phyloP scores from a whole-genome alignment of 2,797 vertebrate species.

The Gobio occitaniae region DNA sequence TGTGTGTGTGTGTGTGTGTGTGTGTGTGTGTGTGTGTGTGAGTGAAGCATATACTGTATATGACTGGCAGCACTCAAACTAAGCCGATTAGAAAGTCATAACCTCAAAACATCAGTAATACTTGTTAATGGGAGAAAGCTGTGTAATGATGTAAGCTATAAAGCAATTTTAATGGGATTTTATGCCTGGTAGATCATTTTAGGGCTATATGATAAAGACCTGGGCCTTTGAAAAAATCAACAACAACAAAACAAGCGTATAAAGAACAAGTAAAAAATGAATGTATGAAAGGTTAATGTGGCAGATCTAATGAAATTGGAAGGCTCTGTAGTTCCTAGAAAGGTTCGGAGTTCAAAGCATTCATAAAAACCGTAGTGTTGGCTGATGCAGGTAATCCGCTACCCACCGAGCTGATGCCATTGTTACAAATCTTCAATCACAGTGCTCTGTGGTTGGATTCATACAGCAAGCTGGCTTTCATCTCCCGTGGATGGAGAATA shows the following conservation, averaged over 20 bases:
- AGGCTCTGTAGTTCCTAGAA: constrained; percentile 44
- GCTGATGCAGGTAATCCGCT: constrained; percentile 45
- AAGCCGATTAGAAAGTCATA: constrained; percentile 34
- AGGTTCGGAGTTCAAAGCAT: constrained; percentile 54
- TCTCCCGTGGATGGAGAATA: constrained; percentile 31
- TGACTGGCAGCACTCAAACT: constrained; percentile 2
- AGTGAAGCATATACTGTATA: constrained; percentile 8
- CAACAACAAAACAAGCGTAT: not conserved
- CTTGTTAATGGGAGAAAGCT: constrained; percentile 22
- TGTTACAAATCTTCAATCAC: constrained; percentile 55
- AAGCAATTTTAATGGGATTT: constrained; percentile 34
- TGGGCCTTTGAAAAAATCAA: not conserved
- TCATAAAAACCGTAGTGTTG: constrained; percentile 19
- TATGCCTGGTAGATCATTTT: constrained; percentile 13
- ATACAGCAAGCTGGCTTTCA: constrained; percentile 37
- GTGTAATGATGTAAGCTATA: constrained; percentile 27
- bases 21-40: not conserved
- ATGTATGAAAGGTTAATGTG: constrained; percentile 43
- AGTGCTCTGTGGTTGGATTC: constrained; percentile 26
- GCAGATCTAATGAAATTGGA: constrained; percentile 49
- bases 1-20: not conserved
- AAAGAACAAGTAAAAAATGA: constrained; percentile 4
- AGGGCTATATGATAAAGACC: constrained; percentile 15
- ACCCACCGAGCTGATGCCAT: constrained; percentile 41
- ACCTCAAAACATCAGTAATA: constrained; percentile 29